phyloP scores from a whole-genome alignment of 2,113 vertebrate species.

The Poeciliopsis turrubarensis region DNA sequence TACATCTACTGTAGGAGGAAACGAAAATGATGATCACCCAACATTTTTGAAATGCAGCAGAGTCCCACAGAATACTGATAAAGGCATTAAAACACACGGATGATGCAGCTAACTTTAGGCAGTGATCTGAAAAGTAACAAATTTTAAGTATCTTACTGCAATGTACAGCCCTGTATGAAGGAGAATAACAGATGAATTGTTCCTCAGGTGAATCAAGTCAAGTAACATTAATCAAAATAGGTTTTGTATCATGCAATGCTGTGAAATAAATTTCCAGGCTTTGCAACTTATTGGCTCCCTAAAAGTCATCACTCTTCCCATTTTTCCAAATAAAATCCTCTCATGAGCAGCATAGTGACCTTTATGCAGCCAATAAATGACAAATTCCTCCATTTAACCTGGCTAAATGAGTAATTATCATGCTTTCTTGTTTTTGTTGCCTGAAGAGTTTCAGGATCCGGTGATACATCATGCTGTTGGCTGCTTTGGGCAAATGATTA shows the following conservation, averaged over 20 bases:
- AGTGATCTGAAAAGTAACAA: constrained; percentile 42
- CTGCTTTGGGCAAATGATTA: constrained; percentile 41
- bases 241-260: constrained; percentile 33
- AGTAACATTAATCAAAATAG: constrained; percentile 34
- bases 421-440: constrained; percentile 33
- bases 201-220: constrained; percentile 23
- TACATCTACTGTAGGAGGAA: constrained; percentile 70
- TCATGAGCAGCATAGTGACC: constrained; percentile 29
- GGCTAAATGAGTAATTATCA: constrained; percentile 36
- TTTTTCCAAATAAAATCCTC: background rate
- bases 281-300: constrained; percentile 21
- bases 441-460: constrained; percentile 28
- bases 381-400: constrained; percentile 38
- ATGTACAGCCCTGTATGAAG: constrained; percentile 47
- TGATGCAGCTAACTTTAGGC: constrained; percentile 29
- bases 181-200: constrained; percentile 26
- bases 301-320: constrained; percentile 2
- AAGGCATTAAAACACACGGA: constrained; percentile 65
- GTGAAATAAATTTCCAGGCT: constrained; percentile 29
- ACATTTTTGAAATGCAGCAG: constrained; percentile 56
- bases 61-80: constrained; percentile 53
- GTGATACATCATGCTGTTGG: constrained; percentile 28
- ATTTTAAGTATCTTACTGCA: constrained; percentile 46
- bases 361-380: constrained; percentile 41
- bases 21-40: constrained; percentile 46